Conservation (phyloP, 2,888 invertebrate genomes). For the Patella depressa region DNA sequence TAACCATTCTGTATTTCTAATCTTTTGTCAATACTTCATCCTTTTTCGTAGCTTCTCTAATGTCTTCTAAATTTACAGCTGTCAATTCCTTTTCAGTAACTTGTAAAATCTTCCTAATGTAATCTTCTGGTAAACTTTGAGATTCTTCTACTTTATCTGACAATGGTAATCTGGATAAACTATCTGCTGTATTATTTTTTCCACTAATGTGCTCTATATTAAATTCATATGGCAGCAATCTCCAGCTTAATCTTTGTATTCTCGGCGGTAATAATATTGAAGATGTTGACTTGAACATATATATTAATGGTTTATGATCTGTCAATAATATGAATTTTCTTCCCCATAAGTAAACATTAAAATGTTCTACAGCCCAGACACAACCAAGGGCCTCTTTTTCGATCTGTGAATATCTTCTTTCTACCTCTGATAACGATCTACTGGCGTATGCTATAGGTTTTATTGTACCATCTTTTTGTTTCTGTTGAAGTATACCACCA, state of each 20-base stretch:
- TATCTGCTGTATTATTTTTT: constrained; percentile 45
- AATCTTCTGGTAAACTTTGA: constrained; percentile 27
- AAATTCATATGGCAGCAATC: constrained; percentile 36
- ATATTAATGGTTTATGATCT: constrained; percentile 57
- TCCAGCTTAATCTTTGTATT: constrained; percentile 36
- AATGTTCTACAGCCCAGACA: constrained; percentile 54
- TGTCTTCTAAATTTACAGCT: too few species aligned
- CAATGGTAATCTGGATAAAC: constrained; percentile 41
- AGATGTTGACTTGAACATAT: constrained; percentile 50
- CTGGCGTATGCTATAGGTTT: constrained; percentile 43
- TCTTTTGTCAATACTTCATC: too few species aligned
- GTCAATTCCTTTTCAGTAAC: too few species aligned
- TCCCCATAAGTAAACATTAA: constrained; percentile 53
- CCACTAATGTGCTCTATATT: constrained; percentile 38
- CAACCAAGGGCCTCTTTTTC: constrained; percentile 51
- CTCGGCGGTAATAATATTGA: constrained; percentile 20
- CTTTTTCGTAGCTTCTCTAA: too few species aligned
- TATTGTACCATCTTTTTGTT: constrained; percentile 16
- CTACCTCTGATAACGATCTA: constrained; percentile 40
- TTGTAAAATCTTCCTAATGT: constrained; percentile 27
- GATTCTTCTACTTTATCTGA: neutral
- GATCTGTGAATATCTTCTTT: constrained; percentile 49
- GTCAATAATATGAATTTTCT: constrained; percentile 37
- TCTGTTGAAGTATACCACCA: constrained; percentile 43
- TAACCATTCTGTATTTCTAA: neutral